Evolutionary conservation across 1,140 invertebrate species (phyloP).

Genomic region (Hylaeus anthracinus): DNA sequence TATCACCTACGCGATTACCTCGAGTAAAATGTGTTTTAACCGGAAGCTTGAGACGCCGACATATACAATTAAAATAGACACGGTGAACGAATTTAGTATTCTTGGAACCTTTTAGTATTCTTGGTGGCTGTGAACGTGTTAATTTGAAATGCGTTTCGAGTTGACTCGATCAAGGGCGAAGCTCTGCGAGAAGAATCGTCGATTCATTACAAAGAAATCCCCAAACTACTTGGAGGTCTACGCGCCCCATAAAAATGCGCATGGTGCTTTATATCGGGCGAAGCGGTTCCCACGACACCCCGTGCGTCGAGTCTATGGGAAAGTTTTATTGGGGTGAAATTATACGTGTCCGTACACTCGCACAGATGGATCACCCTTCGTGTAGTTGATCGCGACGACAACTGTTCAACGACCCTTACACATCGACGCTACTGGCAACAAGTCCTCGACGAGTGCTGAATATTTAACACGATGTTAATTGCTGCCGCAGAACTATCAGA

Average conservation of each 20-base stretch:
- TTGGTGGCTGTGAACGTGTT: too few relatives aligned
- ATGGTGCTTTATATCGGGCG: constrained; percentile 70
- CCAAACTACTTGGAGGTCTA: constrained; percentile 57
- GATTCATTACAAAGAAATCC: constrained; percentile 67
- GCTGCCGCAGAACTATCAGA: neutral
- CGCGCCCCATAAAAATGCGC: constrained; percentile 65
- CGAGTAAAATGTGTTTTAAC: too few relatives aligned
- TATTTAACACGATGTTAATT: neutral
- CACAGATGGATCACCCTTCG: constrained; percentile 13
- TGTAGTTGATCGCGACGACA: constrained; percentile 52
- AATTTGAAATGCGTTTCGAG: constrained; percentile 1
- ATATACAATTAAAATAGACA: too few relatives aligned
- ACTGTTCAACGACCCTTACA: constrained; percentile 19
- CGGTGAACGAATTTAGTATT: too few relatives aligned
- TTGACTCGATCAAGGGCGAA: constrained; percentile 4
- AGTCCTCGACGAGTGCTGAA: neutral
- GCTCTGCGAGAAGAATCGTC: constrained; percentile 27
- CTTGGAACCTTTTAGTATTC: too few relatives aligned
- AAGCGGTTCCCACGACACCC: constrained; percentile 76
- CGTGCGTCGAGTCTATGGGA: constrained; percentile 69
- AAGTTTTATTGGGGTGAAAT: constrained; percentile 73
- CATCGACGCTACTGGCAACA: neutral
- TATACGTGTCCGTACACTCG: constrained; percentile 47
- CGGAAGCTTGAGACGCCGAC: too few relatives aligned
- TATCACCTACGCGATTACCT: too few relatives aligned